Conservation (phyloP, 2,888 invertebrate genomes). For the Dichetophora obliterata region DNA sequence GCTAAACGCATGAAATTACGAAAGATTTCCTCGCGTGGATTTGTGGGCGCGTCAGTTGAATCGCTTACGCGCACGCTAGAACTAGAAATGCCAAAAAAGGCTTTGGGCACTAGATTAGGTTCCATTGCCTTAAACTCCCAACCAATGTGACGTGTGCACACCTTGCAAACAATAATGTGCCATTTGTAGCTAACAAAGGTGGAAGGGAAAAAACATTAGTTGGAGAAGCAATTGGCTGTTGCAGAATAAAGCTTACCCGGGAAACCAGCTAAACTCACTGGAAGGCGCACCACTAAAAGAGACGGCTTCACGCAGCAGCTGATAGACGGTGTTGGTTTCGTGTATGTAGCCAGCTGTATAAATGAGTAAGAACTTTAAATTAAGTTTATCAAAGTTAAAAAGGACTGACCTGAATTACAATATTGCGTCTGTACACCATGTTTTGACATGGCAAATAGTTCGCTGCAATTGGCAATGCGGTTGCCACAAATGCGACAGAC, state of each 20-base stretch:
- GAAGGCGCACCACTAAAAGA: conserved; percentile 73
- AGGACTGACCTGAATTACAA: conserved; percentile 77
- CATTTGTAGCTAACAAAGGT: conserved; percentile 78
- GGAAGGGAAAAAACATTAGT: background rate
- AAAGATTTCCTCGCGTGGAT: conserved; percentile 56
- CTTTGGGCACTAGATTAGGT: conserved; percentile 74
- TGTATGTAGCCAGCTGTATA: conserved; percentile 78
- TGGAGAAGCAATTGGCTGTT: conserved; percentile 10
- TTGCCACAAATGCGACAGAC: conserved; percentile 75
- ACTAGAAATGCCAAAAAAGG: conserved; percentile 81
- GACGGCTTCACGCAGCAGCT: conserved; percentile 70
- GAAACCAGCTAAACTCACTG: conserved; percentile 87
- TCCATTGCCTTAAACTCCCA: conserved; percentile 82
- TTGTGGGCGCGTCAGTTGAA: conserved; percentile 49
- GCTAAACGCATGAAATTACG: conserved; percentile 59
- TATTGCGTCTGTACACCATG: conserved; percentile 85
- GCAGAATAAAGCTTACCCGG: conserved; percentile 71
- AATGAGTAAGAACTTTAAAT: conserved; percentile 20
- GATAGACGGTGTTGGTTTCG: conserved; percentile 81
- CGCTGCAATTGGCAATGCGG: conserved; percentile 75
- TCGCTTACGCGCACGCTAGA: conserved; percentile 70
- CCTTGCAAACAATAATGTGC: conserved; percentile 80
- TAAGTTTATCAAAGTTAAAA: background rate
- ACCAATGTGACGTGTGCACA: conserved; percentile 80
- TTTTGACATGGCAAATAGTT: conserved; percentile 85